Base-by-base conservation (phyloP, 2,888 invertebrate genomes). In the Lepidocyrtinus sp. region DNA sequence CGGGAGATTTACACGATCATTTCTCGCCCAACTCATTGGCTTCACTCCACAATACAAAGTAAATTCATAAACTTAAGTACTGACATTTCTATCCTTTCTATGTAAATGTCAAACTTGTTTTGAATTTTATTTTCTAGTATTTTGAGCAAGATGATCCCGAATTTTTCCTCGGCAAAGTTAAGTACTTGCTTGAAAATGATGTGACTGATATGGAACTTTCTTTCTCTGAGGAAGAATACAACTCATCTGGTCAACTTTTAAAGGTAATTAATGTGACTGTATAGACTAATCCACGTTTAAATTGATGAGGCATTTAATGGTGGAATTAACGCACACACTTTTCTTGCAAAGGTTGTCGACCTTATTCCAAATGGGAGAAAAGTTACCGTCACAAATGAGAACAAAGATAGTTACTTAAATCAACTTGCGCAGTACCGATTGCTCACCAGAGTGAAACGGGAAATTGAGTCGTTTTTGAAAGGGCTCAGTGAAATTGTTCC, bases 31-130 rank as follows among this genome's bases (percentile, higher is more conserved):
- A 86, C 85, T 90, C 3, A 90, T 90, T 81, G 90, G 90, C 15
- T 87, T 90, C 25, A 87, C 89, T 68, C 89, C 90, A 81, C 96
- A 96, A 73, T 89, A 89, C 1, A 88, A 96, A 64, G 82, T 82
- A 45, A 17, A n/a, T n/a, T n/a, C 65, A 46, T 26, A 21, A 15
- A 63, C 17, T 59, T 9, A n/a, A n/a, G n/a, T n/a, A n/a, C n/a
- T n/a, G n/a, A n/a, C n/a, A n/a, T n/a, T n/a, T n/a, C n/a, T n/a
- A n/a, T n/a, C n/a, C n/a, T n/a, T n/a, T n/a, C n/a, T n/a, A n/a
- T n/a, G n/a, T n/a, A n/a, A 22, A 63, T 21, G 15, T 63, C 12
- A 25, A 75, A 17, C 22, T 25, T 19, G 71, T 74, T 69, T 68
- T 76, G 21, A 25, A 75, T 21, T 21, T 25, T 19, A 71, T 74